These are phyloP conservation scores for Fissipunctia ypsillon DNA, from an alignment of 2,888 invertebrate genomes.

Conservation along the genomic window DNA sequence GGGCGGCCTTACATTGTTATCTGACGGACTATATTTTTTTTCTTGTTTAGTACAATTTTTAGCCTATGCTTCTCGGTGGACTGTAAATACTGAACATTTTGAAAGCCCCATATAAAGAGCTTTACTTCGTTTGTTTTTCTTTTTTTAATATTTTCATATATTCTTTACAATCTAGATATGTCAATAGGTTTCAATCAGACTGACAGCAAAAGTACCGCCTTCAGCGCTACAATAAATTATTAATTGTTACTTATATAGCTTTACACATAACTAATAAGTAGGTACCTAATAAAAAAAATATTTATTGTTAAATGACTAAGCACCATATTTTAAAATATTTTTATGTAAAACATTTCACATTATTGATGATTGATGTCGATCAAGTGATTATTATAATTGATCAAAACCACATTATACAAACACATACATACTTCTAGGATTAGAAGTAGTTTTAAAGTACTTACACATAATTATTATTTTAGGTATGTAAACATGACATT, in stretches of 20 bases:
- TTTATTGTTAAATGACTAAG: too few relatives aligned
- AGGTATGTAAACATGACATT: not conserved
- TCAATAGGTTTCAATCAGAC: not conserved
- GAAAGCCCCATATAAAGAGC: not conserved
- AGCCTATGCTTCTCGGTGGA: too few relatives aligned
- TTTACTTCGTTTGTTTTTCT: too few relatives aligned
- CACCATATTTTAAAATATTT: not conserved
- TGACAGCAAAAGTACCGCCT: not conserved
- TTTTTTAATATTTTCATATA: not conserved
- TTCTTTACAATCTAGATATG: not conserved
- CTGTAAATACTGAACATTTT: too few relatives aligned
- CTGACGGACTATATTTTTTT: too few relatives aligned
- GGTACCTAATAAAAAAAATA: too few relatives aligned
- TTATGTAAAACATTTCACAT: not conserved
- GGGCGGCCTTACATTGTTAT: too few relatives aligned
- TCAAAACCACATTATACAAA: not conserved
- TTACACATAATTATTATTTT: not conserved
- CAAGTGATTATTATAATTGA: not conserved
- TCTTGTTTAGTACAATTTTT: too few relatives aligned
- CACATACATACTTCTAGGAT: not conserved
- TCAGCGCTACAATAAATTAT: too few relatives aligned
- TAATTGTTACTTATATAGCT: too few relatives aligned
- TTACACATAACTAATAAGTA: too few relatives aligned
- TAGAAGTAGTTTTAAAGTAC: not conserved
- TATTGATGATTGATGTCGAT: not conserved